phyloP scores from a whole-genome alignment of 2,888 invertebrate species.

The Drosophila multiciliata region DNA sequence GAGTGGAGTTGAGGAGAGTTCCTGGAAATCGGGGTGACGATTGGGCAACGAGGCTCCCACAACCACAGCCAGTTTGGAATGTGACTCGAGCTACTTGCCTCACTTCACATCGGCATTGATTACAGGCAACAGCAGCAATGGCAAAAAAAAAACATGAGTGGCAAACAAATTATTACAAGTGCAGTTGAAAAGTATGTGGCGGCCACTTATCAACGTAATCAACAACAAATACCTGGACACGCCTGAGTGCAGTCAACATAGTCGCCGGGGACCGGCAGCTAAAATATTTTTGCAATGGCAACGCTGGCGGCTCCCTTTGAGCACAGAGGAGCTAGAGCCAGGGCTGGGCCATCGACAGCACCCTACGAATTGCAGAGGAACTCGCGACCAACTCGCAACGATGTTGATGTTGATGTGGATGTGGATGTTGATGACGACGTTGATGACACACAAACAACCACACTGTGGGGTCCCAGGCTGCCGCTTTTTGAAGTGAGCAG shows the following conservation, averaged over 20 bases:
- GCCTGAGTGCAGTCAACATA: slow-evolving; percentile 67
- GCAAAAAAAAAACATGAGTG: slow-evolving; percentile 63
- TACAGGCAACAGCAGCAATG: slow-evolving; percentile 36
- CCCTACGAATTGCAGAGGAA: slow-evolving; percentile 49
- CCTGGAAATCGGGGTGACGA: slow-evolving; percentile 66
- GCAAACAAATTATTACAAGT: slow-evolving; percentile 82
- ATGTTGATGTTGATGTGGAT: slow-evolving; percentile 31
- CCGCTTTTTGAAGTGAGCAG: slow-evolving; percentile 19
- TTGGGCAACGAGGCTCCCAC: slow-evolving; percentile 60
- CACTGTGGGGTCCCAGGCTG: slow-evolving; percentile 68
- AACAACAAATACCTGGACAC: slow-evolving; percentile 80
- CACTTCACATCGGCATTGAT: slow-evolving; percentile 63
- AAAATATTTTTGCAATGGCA: slow-evolving; percentile 51
- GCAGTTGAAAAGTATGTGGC: slow-evolving; percentile 75
- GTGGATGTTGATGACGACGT: slow-evolving; percentile 34
- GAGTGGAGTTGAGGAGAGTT: slow-evolving; percentile 35
- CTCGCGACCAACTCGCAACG: slow-evolving; percentile 20
- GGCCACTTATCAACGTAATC: slow-evolving; percentile 79
- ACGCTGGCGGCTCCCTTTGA: slow-evolving; percentile 61
- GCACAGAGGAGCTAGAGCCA: slow-evolving; percentile 6
- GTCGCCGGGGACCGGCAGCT: slow-evolving; percentile 25
- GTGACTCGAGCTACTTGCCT: slow-evolving; percentile 36
- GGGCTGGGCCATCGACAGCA: slow-evolving; percentile 56
- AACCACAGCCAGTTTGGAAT: slow-evolving; percentile 50
- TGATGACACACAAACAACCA: slow-evolving; percentile 40